Evolutionary conservation across 2,113 vertebrate species (phyloP), one percentile per base, ranked within the genome.

Genomic region (Meleagris gallopavo): DNA sequence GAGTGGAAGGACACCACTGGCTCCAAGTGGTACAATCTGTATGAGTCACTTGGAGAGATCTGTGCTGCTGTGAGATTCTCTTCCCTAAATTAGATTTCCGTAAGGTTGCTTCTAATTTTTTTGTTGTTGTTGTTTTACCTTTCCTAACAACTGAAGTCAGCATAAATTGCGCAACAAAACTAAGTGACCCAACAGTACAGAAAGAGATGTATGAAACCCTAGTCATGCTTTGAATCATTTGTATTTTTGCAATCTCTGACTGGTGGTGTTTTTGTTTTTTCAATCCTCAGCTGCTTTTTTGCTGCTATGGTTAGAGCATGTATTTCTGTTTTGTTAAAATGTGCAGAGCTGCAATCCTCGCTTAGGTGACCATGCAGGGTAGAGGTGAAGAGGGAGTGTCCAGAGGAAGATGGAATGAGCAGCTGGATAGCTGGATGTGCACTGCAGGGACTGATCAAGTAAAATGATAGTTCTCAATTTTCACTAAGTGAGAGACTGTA

Each of bases 71-170:
- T 72, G 83, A 69, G 84, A 4, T 76, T 92, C 81, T 72, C 40
- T 46, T 64, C 72, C 29, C 69, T 65, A 66, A 90, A 93, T 69
- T 72, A 79, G 27, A 72, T 89, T 95, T 94, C 61, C 69, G 83
- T 93, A 88, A 83, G 83, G 69, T 78, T 86, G 34, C 73, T 91
- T 27, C 46, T 80, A 27, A 57, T 93, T 84, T 77, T 88, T 90
- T 30, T 29, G 13, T 50, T 25, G 50, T 52, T 29, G 6, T 71
- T 90, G 60, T 66, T 80, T 55, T 40, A 92, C 92, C 86, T 94
- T 96, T 95, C 79, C 76, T 76, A 93, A 84, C 52, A 92, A 57
- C 73, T 86, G 76, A 77, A 93, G 72, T 92, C 83, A 81, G 79
- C 88, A 54, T 9, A 15, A 88, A 30, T 92, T 96, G 57, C 88